Evolutionary conservation across 64 coral and sea anemone genomes (phyloP).

Genomic region (Pocillopora damicornis): DNA sequence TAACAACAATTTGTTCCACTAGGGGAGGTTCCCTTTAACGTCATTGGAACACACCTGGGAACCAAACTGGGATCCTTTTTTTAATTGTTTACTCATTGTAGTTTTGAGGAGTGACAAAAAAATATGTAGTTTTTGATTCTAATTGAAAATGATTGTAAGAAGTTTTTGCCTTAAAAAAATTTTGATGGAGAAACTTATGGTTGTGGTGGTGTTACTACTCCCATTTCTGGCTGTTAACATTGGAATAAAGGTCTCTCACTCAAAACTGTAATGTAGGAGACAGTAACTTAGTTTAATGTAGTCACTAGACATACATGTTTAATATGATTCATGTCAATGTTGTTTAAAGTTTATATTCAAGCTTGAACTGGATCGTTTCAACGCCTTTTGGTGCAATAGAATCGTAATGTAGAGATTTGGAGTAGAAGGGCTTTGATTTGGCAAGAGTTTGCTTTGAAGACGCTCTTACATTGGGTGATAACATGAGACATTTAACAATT

Average conservation of each 20-base stretch:
- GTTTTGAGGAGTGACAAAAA: neutral
- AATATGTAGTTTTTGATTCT: too few species aligned
- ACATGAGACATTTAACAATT: neutral
- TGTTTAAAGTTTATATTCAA: neutral
- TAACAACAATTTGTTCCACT: neutral
- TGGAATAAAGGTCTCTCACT: neutral
- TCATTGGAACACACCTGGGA: neutral
- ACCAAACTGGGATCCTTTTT: neutral
- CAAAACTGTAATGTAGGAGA: neutral
- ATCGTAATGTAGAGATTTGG: neutral
- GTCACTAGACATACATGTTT: neutral
- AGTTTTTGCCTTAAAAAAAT: neutral
- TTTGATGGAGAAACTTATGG: neutral
- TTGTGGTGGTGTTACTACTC: neutral
- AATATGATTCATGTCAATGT: neutral
- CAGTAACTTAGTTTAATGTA: neutral
- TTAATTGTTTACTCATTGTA: neutral
- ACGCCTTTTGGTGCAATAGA: neutral
- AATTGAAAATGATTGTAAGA: too few species aligned
- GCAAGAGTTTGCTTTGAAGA: neutral
- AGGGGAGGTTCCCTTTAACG: neutral
- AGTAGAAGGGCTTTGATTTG: neutral
- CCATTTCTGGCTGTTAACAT: neutral
- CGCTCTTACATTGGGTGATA: too few species aligned
- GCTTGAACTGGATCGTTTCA: neutral